Conservation (phyloP, 2,797 vertebrate species). For the Halcyon badia region DNA sequence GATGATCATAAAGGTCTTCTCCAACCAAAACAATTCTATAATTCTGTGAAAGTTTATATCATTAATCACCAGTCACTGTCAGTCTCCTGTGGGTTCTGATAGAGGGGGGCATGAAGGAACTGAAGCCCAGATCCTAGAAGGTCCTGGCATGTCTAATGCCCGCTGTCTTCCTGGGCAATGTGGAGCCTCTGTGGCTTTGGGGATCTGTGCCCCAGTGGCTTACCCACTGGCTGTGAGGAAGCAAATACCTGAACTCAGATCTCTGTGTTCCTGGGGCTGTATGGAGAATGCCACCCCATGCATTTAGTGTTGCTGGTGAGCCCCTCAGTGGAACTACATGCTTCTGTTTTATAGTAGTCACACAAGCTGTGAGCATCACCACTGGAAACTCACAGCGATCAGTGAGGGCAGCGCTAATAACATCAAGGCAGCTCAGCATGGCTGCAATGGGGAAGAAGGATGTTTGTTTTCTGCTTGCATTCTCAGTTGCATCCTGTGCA, state of each 20-base stretch:
- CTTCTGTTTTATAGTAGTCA: background rate
- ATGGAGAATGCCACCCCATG: rapidly evolving
- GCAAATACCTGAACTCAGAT: background rate
- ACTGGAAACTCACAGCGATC: background rate
- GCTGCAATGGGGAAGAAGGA: background rate
- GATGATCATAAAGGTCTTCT: no score
- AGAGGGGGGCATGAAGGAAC: background rate
- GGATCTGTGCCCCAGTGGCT: background rate
- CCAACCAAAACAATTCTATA: no score
- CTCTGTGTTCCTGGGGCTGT: background rate
- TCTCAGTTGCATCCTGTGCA: background rate
- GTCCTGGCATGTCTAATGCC: background rate
- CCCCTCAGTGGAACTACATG: background rate
- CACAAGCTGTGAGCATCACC: background rate
- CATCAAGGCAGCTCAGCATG: rapidly evolving
- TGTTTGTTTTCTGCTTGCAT: background rate
- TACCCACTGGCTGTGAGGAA: rapidly evolving
- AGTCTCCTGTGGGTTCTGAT: background rate
- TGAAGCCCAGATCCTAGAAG: background rate
- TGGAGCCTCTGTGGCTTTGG: background rate
- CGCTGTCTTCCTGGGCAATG: background rate
- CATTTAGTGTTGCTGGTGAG: background rate
- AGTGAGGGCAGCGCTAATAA: background rate
- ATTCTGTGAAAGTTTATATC: background rate
- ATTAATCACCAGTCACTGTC: background rate